These are phyloP conservation scores for Tenthredo mesomela DNA, from an alignment of 2,888 invertebrate species.

Conservation along the genomic window DNA sequence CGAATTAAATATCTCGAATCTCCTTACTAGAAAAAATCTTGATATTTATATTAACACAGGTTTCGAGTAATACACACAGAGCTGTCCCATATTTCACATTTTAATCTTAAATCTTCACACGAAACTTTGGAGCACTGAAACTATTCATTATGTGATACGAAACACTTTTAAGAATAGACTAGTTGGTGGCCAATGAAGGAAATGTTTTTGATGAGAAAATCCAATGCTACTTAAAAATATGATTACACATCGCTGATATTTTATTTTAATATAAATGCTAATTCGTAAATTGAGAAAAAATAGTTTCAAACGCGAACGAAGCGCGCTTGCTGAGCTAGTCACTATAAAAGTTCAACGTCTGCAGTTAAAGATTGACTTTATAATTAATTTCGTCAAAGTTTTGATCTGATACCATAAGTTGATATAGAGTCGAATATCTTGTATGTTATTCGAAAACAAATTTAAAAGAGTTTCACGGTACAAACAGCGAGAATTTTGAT, in stretches of 20 bases:
- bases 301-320: neutral
- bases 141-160: neutral
- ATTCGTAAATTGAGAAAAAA: neutral
- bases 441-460: neutral
- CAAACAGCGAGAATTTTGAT: neutral
- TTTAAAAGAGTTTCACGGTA: neutral
- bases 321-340: neutral
- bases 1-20: neutral
- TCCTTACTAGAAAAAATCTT: neutral
- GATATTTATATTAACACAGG: neutral
- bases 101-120: neutral
- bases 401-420: neutral
- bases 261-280: neutral
- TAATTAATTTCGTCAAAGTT: neutral
- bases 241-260: neutral
- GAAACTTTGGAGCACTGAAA: neutral
- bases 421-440: neutral
- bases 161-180: neutral
- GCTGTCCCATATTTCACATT: neutral
- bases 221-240: neutral
- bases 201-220: neutral
- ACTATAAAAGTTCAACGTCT: neutral
- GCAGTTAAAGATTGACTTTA: conserved; percentile 3
- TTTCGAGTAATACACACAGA: neutral
- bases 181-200: neutral